Base-by-base conservation (phyloP, 2,113 vertebrate species). In the Mormoops blainvillei region DNA sequence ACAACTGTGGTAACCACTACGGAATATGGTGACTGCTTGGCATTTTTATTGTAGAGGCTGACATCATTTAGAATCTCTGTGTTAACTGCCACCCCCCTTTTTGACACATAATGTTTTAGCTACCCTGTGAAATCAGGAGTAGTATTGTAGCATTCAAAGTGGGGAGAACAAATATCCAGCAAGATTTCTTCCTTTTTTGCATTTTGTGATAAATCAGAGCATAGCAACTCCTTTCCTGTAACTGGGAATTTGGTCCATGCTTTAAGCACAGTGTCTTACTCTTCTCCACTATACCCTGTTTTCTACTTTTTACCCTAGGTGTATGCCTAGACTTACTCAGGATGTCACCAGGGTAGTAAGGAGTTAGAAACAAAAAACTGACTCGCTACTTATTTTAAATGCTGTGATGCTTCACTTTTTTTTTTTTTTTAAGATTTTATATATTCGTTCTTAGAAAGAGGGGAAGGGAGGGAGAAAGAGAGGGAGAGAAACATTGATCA, bases 41-140 rank as follows among this genome's bases (percentile, higher is more conserved):
- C 5, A 2, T 15, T 67, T 86, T 87, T 77, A 43, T 43, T 24
- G 26, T 76, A 74, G 74, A 87, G 38, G 7, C n/a, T 58, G 38
- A 48, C 43, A 94, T 86, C 71, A 54, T 92, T 56, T 77, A 41
- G 67, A 89, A 18, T 94, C 36, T 84, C 19, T 92, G 7, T 71
- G 67, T 70, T 71, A 11, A n/a, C 54, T 33, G 80, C 26, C 67
- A 67, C 0, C 43, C 52, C 33, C 41, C n/a, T 31, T 68, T 81
- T 65, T 65, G 68, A 50, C 33, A 68, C 41, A 26, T 7, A 26
- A 2, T 73, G 28, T 22, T 12, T 15, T 41, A 48, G 18, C 58
- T 86, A 2, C 13, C 22, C 58, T 81, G 38, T 84, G 36, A 77
- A 38, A 26, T 36, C 0, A 13, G 50, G 38, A n/a, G 3, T 24